Evolutionary conservation across 2,113 vertebrate species (phyloP).

Genomic region (Albula goreensis): DNA sequence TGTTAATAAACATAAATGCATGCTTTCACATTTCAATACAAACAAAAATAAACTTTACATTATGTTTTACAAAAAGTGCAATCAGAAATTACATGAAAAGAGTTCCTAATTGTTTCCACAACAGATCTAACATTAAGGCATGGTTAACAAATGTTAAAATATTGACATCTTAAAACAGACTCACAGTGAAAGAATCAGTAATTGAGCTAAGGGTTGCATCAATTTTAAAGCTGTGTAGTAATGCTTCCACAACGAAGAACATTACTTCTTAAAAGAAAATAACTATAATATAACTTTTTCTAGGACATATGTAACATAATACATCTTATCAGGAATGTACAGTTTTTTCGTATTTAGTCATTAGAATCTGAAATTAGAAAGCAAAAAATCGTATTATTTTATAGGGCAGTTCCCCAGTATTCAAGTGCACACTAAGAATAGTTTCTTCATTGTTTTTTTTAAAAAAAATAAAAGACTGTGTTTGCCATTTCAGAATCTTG

Average conservation of each 20-base stretch:
- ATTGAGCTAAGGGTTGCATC: neutral
- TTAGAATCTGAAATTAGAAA: neutral
- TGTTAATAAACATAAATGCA: conserved; percentile 25
- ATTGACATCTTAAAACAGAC: neutral
- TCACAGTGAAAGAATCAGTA: neutral
- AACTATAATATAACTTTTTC: neutral
- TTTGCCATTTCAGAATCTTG: too few relatives aligned
- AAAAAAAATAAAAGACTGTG: too few relatives aligned
- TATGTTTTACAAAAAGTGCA: conserved; percentile 17
- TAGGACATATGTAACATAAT: neutral
- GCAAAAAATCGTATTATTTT: neutral
- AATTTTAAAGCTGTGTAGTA: neutral
- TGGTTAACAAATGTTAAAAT: neutral
- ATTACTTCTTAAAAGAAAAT: neutral
- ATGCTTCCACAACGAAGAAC: neutral
- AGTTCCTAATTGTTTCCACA: neutral
- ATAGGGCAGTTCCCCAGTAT: neutral
- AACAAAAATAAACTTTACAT: conserved; percentile 18
- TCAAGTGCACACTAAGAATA: too few relatives aligned
- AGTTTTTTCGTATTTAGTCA: neutral
- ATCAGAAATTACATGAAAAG: neutral
- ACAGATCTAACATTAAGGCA: neutral
- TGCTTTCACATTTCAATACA: conserved; percentile 28
- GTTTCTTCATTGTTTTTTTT: too few relatives aligned
- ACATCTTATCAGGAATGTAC: neutral